A percentile compares a stretch with the other conserved stretches of the same genome.
Evolutionary conservation across 2,888 invertebrate species (phyloP).

Genomic region (Villa cingulata): DNA sequence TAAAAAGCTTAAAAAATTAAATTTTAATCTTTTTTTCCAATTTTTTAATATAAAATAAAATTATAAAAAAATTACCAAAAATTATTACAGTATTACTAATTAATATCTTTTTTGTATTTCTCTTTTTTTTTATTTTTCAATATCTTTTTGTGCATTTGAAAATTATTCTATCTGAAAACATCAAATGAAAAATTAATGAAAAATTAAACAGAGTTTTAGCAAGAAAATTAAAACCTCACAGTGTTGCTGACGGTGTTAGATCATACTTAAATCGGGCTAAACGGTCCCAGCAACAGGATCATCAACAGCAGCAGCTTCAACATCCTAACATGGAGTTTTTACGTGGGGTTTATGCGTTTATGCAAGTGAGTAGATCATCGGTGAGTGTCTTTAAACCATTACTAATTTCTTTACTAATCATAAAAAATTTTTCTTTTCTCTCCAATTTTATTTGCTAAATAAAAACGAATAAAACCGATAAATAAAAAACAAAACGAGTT

Average conservation of each 20-base stretch:
- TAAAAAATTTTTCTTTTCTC: slow-evolving; percentile 31
- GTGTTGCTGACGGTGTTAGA: slow-evolving; percentile 36
- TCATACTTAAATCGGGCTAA: slow-evolving; percentile 36
- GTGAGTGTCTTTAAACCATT: slow-evolving; percentile 34
- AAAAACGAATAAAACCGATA: too few relatives aligned
- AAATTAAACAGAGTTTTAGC: slow-evolving; percentile 33
- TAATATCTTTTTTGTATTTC: too few relatives aligned
- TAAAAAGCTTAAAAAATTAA: too few relatives aligned
- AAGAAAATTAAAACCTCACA: slow-evolving; percentile 35
- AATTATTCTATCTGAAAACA: too few relatives aligned
- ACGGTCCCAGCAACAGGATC: slow-evolving; percentile 26
- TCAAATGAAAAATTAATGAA: too few relatives aligned
- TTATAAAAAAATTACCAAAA: too few relatives aligned
- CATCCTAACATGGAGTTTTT: slow-evolving; percentile 40
- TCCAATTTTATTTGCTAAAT: slow-evolving; percentile 23
- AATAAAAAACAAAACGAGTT: not conserved
- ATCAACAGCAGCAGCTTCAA: slow-evolving; percentile 27
- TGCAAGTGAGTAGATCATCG: slow-evolving; percentile 41
- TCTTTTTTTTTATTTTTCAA: too few relatives aligned
- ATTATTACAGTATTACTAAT: too few relatives aligned
- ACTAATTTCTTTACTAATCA: slow-evolving; percentile 37
- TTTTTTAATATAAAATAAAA: too few relatives aligned
- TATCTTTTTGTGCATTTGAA: too few relatives aligned
- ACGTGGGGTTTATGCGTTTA: slow-evolving; percentile 40
- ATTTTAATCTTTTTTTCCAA: too few relatives aligned